A percentile compares a stretch with the other conserved stretches of the same genome.
phyloP scores from a whole-genome alignment of 2,888 invertebrate genomes.

The Azorinus chamasolen region DNA sequence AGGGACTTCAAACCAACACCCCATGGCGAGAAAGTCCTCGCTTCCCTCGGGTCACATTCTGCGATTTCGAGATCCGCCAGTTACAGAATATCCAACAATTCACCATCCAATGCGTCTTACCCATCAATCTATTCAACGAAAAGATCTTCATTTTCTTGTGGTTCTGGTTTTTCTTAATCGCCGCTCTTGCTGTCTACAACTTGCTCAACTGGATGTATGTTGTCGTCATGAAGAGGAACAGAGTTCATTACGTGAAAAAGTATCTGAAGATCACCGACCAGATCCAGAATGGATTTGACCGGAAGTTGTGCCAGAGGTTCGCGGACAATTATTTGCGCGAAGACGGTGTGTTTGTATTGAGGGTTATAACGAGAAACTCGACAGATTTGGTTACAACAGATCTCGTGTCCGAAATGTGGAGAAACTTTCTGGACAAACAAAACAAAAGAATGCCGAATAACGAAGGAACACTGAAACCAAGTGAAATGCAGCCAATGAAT shows the following conservation, averaged over 20 bases:
- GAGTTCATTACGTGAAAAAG: slow-evolving; percentile 75
- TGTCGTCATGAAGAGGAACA: slow-evolving; percentile 70
- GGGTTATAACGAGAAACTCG: slow-evolving; percentile 77
- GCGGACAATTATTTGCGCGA: slow-evolving; percentile 78
- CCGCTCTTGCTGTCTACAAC: slow-evolving; percentile 69
- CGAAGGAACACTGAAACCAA: slow-evolving; percentile 50
- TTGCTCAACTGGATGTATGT: slow-evolving; percentile 75
- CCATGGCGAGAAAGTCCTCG: slow-evolving; percentile 74
- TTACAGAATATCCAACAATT: slow-evolving; percentile 79
- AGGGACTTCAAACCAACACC: slow-evolving; percentile 60
- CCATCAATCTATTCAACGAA: slow-evolving; percentile 82
- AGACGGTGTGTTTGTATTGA: slow-evolving; percentile 79
- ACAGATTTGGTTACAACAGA: slow-evolving; percentile 80
- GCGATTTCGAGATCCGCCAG: slow-evolving; percentile 81
- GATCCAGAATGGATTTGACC: slow-evolving; percentile 74
- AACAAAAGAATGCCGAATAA: slow-evolving; percentile 57
- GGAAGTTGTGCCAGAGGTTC: slow-evolving; percentile 75
- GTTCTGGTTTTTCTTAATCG: slow-evolving; percentile 80
- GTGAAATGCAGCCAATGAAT: slow-evolving; percentile 54
- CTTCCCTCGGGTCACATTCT: slow-evolving; percentile 79
- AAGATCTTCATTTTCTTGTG: slow-evolving; percentile 82
- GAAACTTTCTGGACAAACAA: slow-evolving; percentile 74
- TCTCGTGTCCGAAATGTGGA: slow-evolving; percentile 76
- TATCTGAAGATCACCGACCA: slow-evolving; percentile 77
- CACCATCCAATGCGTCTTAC: slow-evolving; percentile 80